Evolutionary conservation across 2,888 invertebrate genomes (phyloP), one percentile per base, ranked within the genome.

Genomic region (Sturmia bella): DNA sequence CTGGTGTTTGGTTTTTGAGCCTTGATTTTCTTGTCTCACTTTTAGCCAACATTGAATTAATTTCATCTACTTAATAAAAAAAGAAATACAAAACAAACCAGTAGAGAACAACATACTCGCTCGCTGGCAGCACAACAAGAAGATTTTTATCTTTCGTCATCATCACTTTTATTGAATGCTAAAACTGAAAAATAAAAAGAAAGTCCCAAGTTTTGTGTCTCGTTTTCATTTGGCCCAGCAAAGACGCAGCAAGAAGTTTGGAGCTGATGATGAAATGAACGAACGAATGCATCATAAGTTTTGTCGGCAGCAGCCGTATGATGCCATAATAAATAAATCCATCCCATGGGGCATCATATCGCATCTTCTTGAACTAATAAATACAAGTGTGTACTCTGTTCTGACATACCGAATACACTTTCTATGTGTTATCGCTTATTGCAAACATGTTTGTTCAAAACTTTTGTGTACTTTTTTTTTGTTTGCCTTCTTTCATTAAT

Each of bases 301-400:
- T 21, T 15, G 39, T 37, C 50, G 75, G 50, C 59, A 68, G 32
- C 66, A 57, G 52, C 56, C 21, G 15, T 27, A 5, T n/a, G n/a
- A n/a, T n/a, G 41, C 15, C 86, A 86, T 43, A 78, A 70, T 74
- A 70, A 54, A 74, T 82, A 82, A 78, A 88, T 89, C 86, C 84
- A 85, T 89, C 88, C 88, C 88, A 75, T n/a, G 83, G 88, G 86
- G 88, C 83, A 85, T 86, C 61, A 39, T 66, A 66, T 45, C 27
- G 45, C 24, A 54, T 69, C 69, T 45, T 17, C 21, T 43, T 32
- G 37, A 21, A 32, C 13, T 13, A 45, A 54, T 48, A 41, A 57
- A 39, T 15, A 52, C 24, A 59, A 27, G 15, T 37, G 24, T 48
- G 41, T 17, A 15, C 4, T 56, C 39, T 39, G 3, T 56, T 64